A percentile compares a stretch with the other conserved stretches of the same genome.
Evolutionary conservation across 2,113 vertebrate genomes (phyloP).

Genomic region (Elgaria multicarinata): DNA sequence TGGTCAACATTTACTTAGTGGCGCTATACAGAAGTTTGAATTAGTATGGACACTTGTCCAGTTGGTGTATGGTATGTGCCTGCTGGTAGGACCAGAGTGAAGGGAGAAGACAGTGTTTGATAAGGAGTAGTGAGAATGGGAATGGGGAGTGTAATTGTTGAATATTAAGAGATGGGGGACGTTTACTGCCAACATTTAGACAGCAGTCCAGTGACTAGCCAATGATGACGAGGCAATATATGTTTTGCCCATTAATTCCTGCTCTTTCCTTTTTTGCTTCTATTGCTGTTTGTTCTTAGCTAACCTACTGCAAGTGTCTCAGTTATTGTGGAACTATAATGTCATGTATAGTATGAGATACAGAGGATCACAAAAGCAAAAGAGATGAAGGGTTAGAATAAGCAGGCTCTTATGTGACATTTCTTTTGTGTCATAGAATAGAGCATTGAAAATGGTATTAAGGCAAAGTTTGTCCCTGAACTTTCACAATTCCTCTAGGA

Average conservation of each 20-base stretch:
- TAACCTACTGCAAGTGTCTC: not conserved
- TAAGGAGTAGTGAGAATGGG: not conserved
- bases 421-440: not conserved
- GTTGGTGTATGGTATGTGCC: not conserved
- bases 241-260: not conserved
- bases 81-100: not conserved
- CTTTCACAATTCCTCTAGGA: conserved; percentile 28
- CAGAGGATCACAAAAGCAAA: not conserved
- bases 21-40: not conserved
- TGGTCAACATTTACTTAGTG: not conserved
- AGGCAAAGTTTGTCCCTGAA: not conserved
- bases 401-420: not conserved
- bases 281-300: not conserved
- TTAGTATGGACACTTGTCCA: not conserved
- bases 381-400: not conserved
- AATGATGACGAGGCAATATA: not conserved
- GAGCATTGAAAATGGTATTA: conserved; percentile 28
- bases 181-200: not conserved
- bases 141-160: not conserved
- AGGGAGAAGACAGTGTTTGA: not conserved
- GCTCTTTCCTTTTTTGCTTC: not conserved
- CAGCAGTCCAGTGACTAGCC: not conserved
- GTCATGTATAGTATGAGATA: not conserved
- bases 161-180: not conserved
- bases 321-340: too few species aligned